Evolutionary conservation across 2,888 invertebrate genomes (phyloP).

Genomic region (Mamestra brassicae): DNA sequence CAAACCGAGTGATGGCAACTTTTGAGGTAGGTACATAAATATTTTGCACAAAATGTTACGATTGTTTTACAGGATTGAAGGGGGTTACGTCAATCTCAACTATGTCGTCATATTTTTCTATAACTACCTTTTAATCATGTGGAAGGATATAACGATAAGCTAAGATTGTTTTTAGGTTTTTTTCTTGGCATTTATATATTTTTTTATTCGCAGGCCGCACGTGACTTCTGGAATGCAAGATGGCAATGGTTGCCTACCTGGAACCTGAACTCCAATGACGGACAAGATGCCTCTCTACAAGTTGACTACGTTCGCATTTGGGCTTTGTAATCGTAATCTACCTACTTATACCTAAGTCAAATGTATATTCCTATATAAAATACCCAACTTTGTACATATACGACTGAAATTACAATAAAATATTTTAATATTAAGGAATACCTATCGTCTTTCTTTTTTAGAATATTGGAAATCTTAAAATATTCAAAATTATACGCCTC

Average conservation of each 20-base stretch:
- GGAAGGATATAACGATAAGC: too few relatives aligned
- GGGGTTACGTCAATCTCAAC: too few relatives aligned
- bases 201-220: conserved; percentile 80
- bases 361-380: conserved; percentile 3
- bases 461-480: not conserved
- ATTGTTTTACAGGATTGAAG: too few relatives aligned
- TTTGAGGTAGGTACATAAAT: too few relatives aligned
- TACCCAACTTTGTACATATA: conserved; percentile 28
- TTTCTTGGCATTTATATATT: not conserved
- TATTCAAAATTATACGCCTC: too few relatives aligned
- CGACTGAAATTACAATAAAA: conserved; percentile 42
- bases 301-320: conserved; percentile 93
- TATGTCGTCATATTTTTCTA: too few relatives aligned
- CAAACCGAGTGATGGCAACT: not conserved
- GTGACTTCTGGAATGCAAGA: conserved; percentile 92
- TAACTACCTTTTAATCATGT: too few relatives aligned
- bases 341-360: conserved; percentile 17
- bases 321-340: conserved; percentile 83
- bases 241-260: conserved; percentile 91
- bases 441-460: conserved; percentile 5
- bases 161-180: not conserved
- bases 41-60: too few relatives aligned
- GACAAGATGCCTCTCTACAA: conserved; percentile 91
- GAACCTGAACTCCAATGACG: conserved; percentile 87
- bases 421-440: not conserved